These are phyloP conservation scores for Agapostemon virescens DNA, from an alignment of 2,888 invertebrate species.

Conservation along the genomic window DNA sequence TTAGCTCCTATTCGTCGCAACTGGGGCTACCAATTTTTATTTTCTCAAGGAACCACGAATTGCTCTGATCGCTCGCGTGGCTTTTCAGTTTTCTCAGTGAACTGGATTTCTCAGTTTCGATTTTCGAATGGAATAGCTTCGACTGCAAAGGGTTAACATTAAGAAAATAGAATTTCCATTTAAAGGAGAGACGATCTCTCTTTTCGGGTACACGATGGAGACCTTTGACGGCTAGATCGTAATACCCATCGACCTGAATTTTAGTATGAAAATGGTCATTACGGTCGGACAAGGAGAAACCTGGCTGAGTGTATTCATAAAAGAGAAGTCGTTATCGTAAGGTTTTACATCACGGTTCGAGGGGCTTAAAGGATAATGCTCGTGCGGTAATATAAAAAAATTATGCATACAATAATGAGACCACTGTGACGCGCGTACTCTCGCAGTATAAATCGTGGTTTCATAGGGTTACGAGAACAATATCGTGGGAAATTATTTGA, in stretches of 20 bases:
- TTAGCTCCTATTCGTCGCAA: too few species aligned
- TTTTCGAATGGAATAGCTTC: too few species aligned
- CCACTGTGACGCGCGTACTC: conserved; percentile 16
- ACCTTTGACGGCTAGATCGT: not conserved
- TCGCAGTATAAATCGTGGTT: conserved; percentile 30
- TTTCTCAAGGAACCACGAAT: too few species aligned
- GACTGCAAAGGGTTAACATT: too few species aligned
- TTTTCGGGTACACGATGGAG: not conserved
- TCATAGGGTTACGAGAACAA: conserved; percentile 52
- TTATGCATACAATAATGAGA: conserved; percentile 41
- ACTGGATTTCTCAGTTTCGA: too few species aligned
- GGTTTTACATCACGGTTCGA: not conserved
- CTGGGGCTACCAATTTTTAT: too few species aligned
- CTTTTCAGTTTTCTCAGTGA: too few species aligned
- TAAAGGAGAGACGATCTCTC: not conserved
- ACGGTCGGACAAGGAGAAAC: not conserved
- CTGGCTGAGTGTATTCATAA: not conserved
- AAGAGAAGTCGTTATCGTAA: not conserved
- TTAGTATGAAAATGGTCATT: not conserved
- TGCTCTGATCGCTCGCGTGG: too few species aligned
- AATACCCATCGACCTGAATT: conserved; percentile 4
- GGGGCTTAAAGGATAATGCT: not conserved
- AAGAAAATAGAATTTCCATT: too few species aligned
- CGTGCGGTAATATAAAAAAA: conserved; percentile 31
- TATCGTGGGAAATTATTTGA: conserved; percentile 66